Percentiles rank a stretch among this genome's conserved stretches.
These are phyloP conservation scores for Phalacrocorax pelagicus DNA, from an alignment of 2,113 vertebrate species.

Conservation along the genomic window DNA sequence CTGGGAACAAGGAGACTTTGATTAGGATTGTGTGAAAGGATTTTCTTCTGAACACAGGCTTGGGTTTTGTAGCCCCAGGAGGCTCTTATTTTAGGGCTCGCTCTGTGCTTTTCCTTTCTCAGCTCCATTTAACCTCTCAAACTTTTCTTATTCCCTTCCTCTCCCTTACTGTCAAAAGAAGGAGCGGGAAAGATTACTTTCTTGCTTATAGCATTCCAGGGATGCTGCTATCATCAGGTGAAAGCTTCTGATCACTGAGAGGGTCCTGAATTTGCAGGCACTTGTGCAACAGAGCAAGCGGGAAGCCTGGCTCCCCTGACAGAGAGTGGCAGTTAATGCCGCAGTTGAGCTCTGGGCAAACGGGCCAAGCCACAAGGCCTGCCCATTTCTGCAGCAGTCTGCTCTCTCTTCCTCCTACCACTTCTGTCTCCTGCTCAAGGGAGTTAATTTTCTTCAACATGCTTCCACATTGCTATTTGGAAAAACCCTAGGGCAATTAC, in stretches of 20 bases:
- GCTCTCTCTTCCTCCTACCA: not conserved
- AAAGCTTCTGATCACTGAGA: not conserved
- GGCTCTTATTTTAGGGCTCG: not conserved
- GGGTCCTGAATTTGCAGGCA: rapidly evolving
- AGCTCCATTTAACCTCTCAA: not conserved
- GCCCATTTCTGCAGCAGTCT: not conserved
- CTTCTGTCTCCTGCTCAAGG: not conserved
- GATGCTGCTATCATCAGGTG: not conserved
- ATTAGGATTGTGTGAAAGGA: not conserved
- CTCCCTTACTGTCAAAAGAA: not conserved
- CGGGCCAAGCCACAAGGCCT: not conserved
- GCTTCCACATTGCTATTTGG: not conserved
- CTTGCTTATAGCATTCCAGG: not conserved
- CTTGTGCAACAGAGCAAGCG: rapidly evolving
- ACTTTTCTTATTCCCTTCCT: not conserved
- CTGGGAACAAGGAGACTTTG: not conserved
- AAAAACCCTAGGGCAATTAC: not conserved
- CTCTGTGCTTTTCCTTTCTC: not conserved
- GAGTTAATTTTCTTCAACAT: not conserved
- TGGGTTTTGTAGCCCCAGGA: not conserved
- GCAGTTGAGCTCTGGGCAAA: not conserved
- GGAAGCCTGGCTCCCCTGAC: not conserved
- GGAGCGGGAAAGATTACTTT: not conserved
- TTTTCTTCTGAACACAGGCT: not conserved
- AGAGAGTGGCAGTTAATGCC: rapidly evolving